Evolutionary conservation across 2,113 vertebrate genomes (phyloP), one percentile per base, ranked within the genome.

Genomic region (Odobenus rosmarus): DNA sequence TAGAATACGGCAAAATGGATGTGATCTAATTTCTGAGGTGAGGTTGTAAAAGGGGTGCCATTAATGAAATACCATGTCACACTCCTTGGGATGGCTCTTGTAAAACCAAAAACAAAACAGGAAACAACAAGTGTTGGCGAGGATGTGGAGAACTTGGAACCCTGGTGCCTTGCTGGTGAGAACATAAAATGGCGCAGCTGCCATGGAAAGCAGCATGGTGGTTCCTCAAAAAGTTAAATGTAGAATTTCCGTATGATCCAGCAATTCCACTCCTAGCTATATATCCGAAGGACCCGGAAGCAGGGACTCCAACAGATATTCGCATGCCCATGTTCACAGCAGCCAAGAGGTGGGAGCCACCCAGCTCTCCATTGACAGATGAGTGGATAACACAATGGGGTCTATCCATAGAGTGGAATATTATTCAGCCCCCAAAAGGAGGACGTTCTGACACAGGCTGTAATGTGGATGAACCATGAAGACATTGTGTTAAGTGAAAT

Each of bases 141-240:
- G 53, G 79, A 59, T 13, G 14, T 46, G 36, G 77, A 82, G 90
- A 82, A 24, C 26, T 13, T 12, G 51, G 28, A 59, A 24, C 36
- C 12, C 33, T 31, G 14, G 31, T 3, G 31, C 31, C 3, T 13
- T 28, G 28, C 39, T 26, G 36, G 39, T 28, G 10, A 83, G 64
- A 49, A 36, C 3, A 23, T 36, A 5, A 84, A 19, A 81, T 26
- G 31, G 28, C 1, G 2, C 53, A 1, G 13, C 36, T 0, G 2
- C 53, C 26, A 5, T 10, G 53, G 80, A 21, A 49, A 72, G 28
- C 53, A 28, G 31, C 13, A 33, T 4, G 64, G 23, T 2, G 1
- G n/a, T 26, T 8, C 15, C 64, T 13, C 26, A 26, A 61, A 83
- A 42, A 3, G 21, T 33, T 67, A 67, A 36, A 9, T 14, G 5